Percentiles rank a stretch among this genome's conserved stretches.
phyloP scores from a whole-genome alignment of 2,797 vertebrate genomes.

The Myotis findleyi region DNA sequence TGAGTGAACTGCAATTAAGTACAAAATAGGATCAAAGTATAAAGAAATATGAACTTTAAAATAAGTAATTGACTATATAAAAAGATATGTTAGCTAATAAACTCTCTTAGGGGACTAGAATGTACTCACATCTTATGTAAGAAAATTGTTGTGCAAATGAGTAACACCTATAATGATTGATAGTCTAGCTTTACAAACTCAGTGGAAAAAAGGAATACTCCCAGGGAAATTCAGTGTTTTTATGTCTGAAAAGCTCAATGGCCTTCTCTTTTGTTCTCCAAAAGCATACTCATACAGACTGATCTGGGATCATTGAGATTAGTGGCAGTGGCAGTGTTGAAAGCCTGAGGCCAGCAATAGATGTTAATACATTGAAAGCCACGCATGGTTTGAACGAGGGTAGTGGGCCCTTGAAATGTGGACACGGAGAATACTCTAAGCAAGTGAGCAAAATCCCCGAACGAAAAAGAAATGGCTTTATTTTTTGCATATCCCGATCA shows the following conservation, averaged over 20 bases:
- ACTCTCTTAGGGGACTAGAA: not conserved
- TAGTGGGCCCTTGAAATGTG: not conserved
- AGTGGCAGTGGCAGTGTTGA: not conserved
- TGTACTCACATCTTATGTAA: not conserved
- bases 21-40: not conserved
- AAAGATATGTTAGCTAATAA: not conserved
- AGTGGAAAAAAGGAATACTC: not conserved
- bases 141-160: conserved; percentile 4
- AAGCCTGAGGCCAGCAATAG: not conserved
- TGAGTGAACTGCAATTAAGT: not conserved
- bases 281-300: not conserved
- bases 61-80: not conserved
- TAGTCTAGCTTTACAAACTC: conserved; percentile 1
- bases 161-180: not conserved
- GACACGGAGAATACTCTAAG: not conserved
- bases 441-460: not conserved
- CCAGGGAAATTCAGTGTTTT: not conserved
- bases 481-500: not conserved
- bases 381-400: not conserved
- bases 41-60: conserved; percentile 12
- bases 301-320: not conserved
- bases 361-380: not conserved
- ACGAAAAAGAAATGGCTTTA: not conserved
- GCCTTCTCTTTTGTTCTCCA: not conserved
- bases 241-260: not conserved